These are phyloP conservation scores for Leptobrachium leishanense DNA, from an alignment of 2,113 vertebrate species.

Conservation along the genomic window DNA sequence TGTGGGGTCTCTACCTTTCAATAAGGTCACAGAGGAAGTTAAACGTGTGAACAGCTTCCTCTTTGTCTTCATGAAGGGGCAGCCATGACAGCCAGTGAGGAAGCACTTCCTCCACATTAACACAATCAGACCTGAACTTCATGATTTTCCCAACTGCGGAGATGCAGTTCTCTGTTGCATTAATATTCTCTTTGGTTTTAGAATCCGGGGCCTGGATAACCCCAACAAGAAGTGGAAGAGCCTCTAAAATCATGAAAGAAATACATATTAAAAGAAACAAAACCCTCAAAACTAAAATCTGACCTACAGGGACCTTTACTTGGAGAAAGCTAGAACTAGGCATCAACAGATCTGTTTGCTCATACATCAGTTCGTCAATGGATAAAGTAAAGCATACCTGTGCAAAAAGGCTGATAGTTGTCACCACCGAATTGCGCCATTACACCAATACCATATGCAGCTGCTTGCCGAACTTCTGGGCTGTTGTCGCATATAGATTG, in stretches of 20 bases:
- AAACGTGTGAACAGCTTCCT: conserved; percentile 95
- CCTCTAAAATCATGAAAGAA: conserved; percentile 70
- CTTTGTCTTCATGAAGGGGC: conserved; percentile 95
- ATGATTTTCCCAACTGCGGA: conserved; percentile 96
- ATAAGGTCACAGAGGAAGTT: conserved; percentile 95
- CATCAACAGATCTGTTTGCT: too few species aligned
- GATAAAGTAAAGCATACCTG: conserved; percentile 68
- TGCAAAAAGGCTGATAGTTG: conserved; percentile 90
- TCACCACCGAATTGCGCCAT: conserved; percentile 96
- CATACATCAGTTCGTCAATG: too few species aligned
- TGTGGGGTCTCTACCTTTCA: conserved; percentile 77
- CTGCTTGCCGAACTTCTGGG: conserved; percentile 92
- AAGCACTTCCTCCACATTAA: conserved; percentile 88
- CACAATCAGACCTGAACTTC: conserved; percentile 91
- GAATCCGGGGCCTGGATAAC: conserved; percentile 91
- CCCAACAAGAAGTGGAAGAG: conserved; percentile 86
- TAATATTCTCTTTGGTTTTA: conserved; percentile 92
- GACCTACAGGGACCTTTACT: too few species aligned
- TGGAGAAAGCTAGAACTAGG: too few species aligned
- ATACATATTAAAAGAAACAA: not conserved
- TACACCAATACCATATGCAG: conserved; percentile 91
- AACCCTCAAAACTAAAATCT: too few species aligned
- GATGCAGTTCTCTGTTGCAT: conserved; percentile 98
- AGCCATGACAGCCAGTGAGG: conserved; percentile 98
- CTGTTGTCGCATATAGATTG: conserved; percentile 88